phyloP scores from a whole-genome alignment of 1,140 invertebrate genomes.

The Hylyphantes graminicola region DNA sequence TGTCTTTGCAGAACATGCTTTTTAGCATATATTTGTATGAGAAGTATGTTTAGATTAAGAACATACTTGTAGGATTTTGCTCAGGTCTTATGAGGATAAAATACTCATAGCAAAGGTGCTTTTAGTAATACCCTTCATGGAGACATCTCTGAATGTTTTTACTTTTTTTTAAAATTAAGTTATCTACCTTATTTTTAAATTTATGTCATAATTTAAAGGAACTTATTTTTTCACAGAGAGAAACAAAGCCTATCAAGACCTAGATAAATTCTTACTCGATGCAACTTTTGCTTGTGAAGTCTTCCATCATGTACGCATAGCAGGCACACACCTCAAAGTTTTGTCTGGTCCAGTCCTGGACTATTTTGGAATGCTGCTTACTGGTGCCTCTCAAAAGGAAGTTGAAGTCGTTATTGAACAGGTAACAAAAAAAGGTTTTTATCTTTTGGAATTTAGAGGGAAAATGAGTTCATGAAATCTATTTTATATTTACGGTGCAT shows the following conservation, averaged over 20 bases:
- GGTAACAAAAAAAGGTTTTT: background rate
- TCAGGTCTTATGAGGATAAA: too few relatives aligned
- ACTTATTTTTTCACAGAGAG: slow-evolving; percentile 12
- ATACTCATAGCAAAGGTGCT: too few relatives aligned
- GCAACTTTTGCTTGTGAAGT: slow-evolving; percentile 44
- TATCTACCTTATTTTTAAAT: background rate
- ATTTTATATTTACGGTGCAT: too few relatives aligned
- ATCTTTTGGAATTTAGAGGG: too few relatives aligned
- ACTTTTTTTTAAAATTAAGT: too few relatives aligned
- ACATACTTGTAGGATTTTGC: too few relatives aligned
- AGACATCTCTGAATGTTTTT: too few relatives aligned
- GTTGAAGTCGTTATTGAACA: slow-evolving; percentile 49
- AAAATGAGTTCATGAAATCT: too few relatives aligned
- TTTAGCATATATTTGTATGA: too few relatives aligned
- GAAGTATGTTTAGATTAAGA: too few relatives aligned
- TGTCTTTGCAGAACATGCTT: too few relatives aligned
- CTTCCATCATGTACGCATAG: slow-evolving; percentile 35
- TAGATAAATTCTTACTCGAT: slow-evolving; percentile 34
- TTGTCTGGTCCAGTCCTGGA: slow-evolving; percentile 29
- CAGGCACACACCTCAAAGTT: slow-evolving; percentile 22
- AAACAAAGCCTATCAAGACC: slow-evolving; percentile 23
- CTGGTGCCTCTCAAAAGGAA: slow-evolving; percentile 47
- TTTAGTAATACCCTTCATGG: too few relatives aligned
- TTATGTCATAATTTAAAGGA: background rate
- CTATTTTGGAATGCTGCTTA: slow-evolving; percentile 39